A percentile compares a stretch with the other conserved stretches of the same genome.
Evolutionary conservation across 2,113 vertebrate species (phyloP).

Genomic region (Micronycteris hirsuta): DNA sequence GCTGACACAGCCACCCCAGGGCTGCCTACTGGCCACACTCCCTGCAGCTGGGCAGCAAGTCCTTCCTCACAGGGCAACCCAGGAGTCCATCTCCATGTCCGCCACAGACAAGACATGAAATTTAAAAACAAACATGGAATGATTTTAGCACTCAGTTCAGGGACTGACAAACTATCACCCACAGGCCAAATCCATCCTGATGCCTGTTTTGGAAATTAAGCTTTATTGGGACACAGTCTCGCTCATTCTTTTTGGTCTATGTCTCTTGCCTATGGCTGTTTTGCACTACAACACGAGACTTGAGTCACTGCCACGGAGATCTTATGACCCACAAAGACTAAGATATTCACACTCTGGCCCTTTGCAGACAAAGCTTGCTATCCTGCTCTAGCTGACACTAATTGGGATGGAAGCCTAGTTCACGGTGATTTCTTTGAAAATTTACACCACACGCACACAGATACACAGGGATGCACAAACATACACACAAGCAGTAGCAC

Average conservation of each 20-base stretch:
- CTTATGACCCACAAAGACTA: not conserved
- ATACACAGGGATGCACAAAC: not conserved
- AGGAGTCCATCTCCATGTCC: not conserved
- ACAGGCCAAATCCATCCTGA: not conserved
- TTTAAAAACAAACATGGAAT: not conserved
- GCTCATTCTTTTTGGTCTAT: not conserved
- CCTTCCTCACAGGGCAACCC: not conserved
- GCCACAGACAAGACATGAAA: not conserved
- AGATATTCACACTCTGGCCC: not conserved
- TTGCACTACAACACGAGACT: not conserved
- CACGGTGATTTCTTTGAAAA: not conserved
- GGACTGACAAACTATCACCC: not conserved
- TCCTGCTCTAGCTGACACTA: not conserved
- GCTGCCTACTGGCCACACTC: not conserved
- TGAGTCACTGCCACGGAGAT: not conserved
- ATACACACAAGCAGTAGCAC: not conserved
- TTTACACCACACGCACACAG: not conserved
- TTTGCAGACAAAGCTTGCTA: not conserved
- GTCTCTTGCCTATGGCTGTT: not conserved
- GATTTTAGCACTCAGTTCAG: not conserved
- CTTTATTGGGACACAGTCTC: slow-evolving; percentile 3
- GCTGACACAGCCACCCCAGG: not conserved
- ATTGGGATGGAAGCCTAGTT: not conserved
- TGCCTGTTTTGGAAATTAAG: not conserved
- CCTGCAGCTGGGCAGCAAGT: not conserved